Evolutionary conservation across 2,888 invertebrate genomes (phyloP).

Genomic region (Drosophila tanythrix): DNA sequence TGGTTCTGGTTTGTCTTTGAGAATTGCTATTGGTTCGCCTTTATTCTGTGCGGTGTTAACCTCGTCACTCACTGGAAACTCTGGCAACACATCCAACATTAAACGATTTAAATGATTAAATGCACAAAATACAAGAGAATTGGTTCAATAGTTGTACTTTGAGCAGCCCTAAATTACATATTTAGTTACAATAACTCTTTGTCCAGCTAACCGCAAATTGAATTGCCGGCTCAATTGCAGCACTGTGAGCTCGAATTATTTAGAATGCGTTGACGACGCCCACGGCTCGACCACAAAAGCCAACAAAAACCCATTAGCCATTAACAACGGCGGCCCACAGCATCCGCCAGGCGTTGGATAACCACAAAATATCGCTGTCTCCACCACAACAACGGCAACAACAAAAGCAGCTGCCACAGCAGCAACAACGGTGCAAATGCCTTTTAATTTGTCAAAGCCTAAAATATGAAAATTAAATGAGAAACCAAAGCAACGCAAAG

Average conservation of each 20-base stretch:
- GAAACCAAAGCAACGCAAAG: slow-evolving; percentile 71
- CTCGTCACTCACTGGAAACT: slow-evolving; percentile 42
- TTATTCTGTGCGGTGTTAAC: slow-evolving; percentile 19
- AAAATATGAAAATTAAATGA: slow-evolving; percentile 78
- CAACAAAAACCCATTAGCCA: slow-evolving; percentile 67
- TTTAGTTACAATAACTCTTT: slow-evolving; percentile 24
- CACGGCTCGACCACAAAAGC: slow-evolving; percentile 60
- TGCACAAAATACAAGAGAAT: neutral
- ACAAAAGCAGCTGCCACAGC: slow-evolving; percentile 31
- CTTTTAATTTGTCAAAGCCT: slow-evolving; percentile 81
- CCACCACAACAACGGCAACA: slow-evolving; percentile 28
- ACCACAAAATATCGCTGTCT: slow-evolving; percentile 77
- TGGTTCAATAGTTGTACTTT: neutral
- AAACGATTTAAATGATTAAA: neutral
- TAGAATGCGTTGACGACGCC: slow-evolving; percentile 56
- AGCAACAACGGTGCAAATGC: slow-evolving; percentile 78
- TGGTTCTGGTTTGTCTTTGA: slow-evolving; percentile 55
- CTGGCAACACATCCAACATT: neutral
- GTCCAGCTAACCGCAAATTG: slow-evolving; percentile 35
- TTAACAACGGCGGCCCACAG: slow-evolving; percentile 79
- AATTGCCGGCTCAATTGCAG: slow-evolving; percentile 26
- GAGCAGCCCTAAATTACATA: slow-evolving; percentile 14
- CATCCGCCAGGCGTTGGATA: slow-evolving; percentile 78
- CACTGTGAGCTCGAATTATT: slow-evolving; percentile 17
- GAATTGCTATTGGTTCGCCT: slow-evolving; percentile 51